Percentiles rank a stretch among this genome's conserved stretches.
Conservation (phyloP, 2,888 invertebrate genomes). For the Dromius quadrimaculatus region DNA sequence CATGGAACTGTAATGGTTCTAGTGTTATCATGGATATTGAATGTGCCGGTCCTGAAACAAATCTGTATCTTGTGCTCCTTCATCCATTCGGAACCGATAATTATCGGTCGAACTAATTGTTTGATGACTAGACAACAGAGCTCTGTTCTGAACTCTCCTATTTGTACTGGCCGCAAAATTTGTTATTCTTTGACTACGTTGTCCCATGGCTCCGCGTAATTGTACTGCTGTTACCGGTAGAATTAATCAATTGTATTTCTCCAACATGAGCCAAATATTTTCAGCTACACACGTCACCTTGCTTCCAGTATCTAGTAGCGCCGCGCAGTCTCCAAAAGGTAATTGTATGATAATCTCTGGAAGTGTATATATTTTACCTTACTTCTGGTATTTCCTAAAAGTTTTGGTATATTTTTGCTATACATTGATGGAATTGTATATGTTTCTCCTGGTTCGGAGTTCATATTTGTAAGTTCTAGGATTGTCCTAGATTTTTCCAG, state of each 20-base stretch:
- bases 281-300: too few species aligned
- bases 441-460: too few species aligned
- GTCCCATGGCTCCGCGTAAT: constrained; percentile 50
- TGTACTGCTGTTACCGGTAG: constrained; percentile 53
- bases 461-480: too few species aligned
- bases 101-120: constrained; percentile 53
- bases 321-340: neutral
- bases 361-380: too few species aligned
- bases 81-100: constrained; percentile 53
- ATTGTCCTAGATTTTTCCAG: too few species aligned
- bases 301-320: constrained; percentile 53
- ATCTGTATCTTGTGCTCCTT: constrained; percentile 31
- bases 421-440: too few species aligned
- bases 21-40: neutral
- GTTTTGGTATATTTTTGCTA: too few species aligned
- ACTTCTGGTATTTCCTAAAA: too few species aligned
- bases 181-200: constrained; percentile 49
- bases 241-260: neutral
- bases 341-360: neutral
- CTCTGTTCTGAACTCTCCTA: constrained; percentile 1
- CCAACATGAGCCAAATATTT: constrained; percentile 29
- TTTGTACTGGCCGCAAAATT: constrained; percentile 31
- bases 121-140: constrained; percentile 53
- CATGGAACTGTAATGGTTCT: neutral
- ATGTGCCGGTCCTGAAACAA: constrained; percentile 8